Percentiles rank a stretch among this genome's conserved stretches.
Conservation (phyloP, 2,888 invertebrate species). For the Polydrusus cervinus region DNA sequence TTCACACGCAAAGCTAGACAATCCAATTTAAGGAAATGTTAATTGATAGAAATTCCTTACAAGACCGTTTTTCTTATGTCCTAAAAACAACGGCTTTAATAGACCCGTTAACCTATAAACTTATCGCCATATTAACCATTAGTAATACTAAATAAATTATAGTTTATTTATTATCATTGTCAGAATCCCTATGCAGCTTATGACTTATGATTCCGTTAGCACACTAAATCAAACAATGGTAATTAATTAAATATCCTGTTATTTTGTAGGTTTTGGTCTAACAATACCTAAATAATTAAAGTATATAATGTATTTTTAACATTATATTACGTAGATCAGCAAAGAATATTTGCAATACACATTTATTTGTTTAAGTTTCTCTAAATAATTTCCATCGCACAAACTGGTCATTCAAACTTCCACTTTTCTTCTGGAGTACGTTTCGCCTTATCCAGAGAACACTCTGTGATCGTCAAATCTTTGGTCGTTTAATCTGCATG, state of each 20-base stretch:
- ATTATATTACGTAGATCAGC: too few relatives aligned
- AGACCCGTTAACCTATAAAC: constrained; percentile 51
- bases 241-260: constrained; percentile 23
- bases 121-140: constrained; percentile 32
- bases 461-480: too few relatives aligned
- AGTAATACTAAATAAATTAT: constrained; percentile 44
- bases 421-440: too few relatives aligned
- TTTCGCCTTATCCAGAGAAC: too few relatives aligned
- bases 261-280: background rate
- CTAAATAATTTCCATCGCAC: too few relatives aligned
- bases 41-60: constrained; percentile 46
- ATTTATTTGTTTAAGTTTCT: too few relatives aligned
- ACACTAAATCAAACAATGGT: constrained; percentile 12
- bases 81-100: constrained; percentile 41
- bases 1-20: constrained; percentile 29
- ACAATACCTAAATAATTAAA: too few relatives aligned
- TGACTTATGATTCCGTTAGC: constrained; percentile 33
- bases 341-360: too few relatives aligned
- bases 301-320: too few relatives aligned
- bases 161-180: constrained; percentile 48
- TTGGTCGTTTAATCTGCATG: too few relatives aligned
- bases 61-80: constrained; percentile 38
- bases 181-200: constrained; percentile 35
- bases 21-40: constrained; percentile 48
- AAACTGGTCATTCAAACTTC: too few relatives aligned